Percentiles rank a stretch among this genome's conserved stretches.
Conservation (phyloP, 1,140 invertebrate genomes). For the Tyrophagus putrescentiae region DNA sequence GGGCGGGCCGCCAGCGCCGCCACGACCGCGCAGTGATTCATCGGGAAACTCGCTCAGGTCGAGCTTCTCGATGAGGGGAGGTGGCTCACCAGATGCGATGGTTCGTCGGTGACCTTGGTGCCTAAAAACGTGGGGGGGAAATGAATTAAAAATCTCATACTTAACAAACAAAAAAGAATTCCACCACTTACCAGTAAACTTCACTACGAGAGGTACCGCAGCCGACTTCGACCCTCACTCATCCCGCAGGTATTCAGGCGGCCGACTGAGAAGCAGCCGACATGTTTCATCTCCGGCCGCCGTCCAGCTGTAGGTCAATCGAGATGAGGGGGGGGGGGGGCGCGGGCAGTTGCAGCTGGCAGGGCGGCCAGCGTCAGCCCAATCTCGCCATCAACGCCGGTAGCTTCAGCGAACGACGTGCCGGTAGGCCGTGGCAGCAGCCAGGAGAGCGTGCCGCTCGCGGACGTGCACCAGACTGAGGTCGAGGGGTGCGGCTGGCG, state of each 20-base stretch:
- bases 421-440: constrained; percentile 62
- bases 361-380: constrained; percentile 51
- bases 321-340: constrained; percentile 49
- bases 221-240: constrained; percentile 59
- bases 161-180: neutral
- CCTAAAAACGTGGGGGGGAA: neutral
- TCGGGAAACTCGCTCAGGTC: constrained; percentile 68
- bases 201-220: constrained; percentile 58
- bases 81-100: constrained; percentile 61
- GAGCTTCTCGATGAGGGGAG: constrained; percentile 52
- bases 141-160: neutral
- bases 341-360: constrained; percentile 62
- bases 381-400: constrained; percentile 49
- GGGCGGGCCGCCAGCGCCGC: constrained; percentile 49
- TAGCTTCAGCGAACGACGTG: constrained; percentile 60
- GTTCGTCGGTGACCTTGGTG: constrained; percentile 72
- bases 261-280: constrained; percentile 51
- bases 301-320: constrained; percentile 63
- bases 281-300: constrained; percentile 59
- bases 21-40: constrained; percentile 77
- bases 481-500: constrained; percentile 62
- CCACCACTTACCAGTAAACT: constrained; percentile 48
- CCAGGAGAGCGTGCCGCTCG: constrained; percentile 70
- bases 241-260: constrained; percentile 62
- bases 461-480: constrained; percentile 73